Evolutionary conservation across 2,113 vertebrate species (phyloP).

Genomic region (Desmodus rotundus): DNA sequence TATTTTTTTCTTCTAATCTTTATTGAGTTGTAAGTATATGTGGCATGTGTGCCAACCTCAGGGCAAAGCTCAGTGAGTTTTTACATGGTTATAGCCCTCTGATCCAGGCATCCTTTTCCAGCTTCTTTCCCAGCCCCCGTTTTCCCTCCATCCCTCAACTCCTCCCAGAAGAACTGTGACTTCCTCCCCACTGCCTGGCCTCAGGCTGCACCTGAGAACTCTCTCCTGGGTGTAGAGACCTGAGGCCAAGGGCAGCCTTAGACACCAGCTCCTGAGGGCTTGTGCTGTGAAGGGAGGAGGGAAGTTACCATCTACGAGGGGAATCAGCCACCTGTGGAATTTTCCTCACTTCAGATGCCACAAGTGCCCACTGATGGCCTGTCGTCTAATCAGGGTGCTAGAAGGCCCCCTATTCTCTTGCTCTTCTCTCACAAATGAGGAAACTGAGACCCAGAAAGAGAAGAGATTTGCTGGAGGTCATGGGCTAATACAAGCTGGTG

Average conservation of each 20-base stretch:
- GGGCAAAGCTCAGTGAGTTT: not conserved
- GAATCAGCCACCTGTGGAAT: not conserved
- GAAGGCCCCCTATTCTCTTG: not conserved
- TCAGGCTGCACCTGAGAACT: not conserved
- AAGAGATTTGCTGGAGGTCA: not conserved
- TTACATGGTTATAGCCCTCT: not conserved
- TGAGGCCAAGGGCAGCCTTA: not conserved
- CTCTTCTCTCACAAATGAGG: not conserved
- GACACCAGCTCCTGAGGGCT: not conserved
- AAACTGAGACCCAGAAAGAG: not conserved
- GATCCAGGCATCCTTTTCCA: rapidly evolving
- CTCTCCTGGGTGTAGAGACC: not conserved
- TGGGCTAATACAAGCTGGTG: not conserved
- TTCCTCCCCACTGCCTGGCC: not conserved
- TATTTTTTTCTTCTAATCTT: not conserved
- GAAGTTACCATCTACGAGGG: too few species aligned
- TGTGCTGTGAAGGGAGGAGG: not conserved
- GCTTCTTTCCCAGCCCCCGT: not conserved
- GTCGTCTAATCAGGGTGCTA: not conserved
- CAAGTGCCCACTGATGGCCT: not conserved
- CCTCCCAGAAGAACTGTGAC: not conserved
- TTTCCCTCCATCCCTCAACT: not conserved
- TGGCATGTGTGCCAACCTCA: rapidly evolving
- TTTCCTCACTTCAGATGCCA: not conserved
- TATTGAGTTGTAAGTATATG: not conserved